Conservation (phyloP, 2,888 invertebrate genomes). For the Acholoe squamosa region DNA sequence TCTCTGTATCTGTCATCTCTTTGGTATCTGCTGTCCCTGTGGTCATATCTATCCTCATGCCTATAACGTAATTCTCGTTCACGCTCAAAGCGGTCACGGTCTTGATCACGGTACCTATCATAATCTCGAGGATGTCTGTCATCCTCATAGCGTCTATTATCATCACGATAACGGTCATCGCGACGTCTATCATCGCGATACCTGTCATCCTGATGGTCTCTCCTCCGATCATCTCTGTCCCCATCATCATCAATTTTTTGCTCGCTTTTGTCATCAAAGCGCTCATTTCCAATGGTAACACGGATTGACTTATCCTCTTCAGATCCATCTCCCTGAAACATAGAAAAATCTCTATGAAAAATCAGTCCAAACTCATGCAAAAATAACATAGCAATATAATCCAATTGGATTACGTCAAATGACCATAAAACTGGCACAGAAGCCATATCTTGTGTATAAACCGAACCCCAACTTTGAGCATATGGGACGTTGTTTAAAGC, state of each 20-base stretch:
- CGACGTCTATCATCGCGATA: neutral
- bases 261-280: no score
- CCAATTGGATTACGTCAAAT: no score
- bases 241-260: neutral
- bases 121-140: constrained; percentile 5
- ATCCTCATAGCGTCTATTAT: neutral
- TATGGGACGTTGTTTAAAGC: no score
- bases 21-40: no score
- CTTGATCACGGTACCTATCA: neutral
- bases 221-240: neutral
- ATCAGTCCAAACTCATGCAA: no score
- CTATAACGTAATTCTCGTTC: neutral
- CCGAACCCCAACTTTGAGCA: no score
- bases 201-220: neutral
- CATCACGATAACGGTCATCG: neutral
- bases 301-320: constrained; percentile 15
- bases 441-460: no score
- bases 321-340: neutral
- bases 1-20: no score
- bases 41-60: no score
- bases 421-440: no score
- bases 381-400: no score
- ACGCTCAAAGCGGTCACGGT: neutral
- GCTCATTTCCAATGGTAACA: constrained; percentile 18
- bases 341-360: no score